Evolutionary conservation across 23 tunicate genomes (phyloP).

Genomic region (Styela clava): DNA sequence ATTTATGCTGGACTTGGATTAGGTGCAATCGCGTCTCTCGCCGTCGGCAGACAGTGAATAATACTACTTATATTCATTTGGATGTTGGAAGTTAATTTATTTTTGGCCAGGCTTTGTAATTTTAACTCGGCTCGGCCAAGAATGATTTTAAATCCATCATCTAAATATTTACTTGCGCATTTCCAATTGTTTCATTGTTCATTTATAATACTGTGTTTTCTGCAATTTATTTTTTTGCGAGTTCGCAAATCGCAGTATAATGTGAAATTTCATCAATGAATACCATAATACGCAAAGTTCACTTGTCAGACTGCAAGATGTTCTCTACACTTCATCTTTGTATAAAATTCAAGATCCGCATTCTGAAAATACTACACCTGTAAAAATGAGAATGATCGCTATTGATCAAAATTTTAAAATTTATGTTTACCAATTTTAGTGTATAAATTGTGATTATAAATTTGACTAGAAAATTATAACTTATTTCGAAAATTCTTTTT

Average conservation of each 20-base stretch:
- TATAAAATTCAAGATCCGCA: background rate
- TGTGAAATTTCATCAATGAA: background rate
- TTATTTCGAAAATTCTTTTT: background rate
- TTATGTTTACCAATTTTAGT: background rate
- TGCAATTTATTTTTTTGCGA: background rate
- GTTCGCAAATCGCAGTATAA: background rate
- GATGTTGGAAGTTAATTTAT: background rate
- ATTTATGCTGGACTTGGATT: slow-evolving; percentile 17
- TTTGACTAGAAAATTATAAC: background rate
- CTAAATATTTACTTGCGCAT: too few species aligned
- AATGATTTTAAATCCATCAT: too few species aligned
- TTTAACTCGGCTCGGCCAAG: too few species aligned
- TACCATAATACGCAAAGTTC: background rate
- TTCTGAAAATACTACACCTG: background rate
- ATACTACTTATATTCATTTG: background rate
- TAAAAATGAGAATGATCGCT: background rate
- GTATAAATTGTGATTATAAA: background rate
- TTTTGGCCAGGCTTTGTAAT: background rate
- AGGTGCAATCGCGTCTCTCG: slow-evolving; percentile 4
- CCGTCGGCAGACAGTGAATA: slow-evolving; percentile 12
- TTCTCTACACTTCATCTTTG: background rate
- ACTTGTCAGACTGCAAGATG: too few species aligned
- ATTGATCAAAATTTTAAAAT: background rate
- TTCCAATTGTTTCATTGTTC: too few species aligned
- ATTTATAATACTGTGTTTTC: background rate